Evolutionary conservation across 2,113 vertebrate genomes (phyloP), one percentile per base, ranked within the genome.

Genomic region (Aptenodytes patagonicus): DNA sequence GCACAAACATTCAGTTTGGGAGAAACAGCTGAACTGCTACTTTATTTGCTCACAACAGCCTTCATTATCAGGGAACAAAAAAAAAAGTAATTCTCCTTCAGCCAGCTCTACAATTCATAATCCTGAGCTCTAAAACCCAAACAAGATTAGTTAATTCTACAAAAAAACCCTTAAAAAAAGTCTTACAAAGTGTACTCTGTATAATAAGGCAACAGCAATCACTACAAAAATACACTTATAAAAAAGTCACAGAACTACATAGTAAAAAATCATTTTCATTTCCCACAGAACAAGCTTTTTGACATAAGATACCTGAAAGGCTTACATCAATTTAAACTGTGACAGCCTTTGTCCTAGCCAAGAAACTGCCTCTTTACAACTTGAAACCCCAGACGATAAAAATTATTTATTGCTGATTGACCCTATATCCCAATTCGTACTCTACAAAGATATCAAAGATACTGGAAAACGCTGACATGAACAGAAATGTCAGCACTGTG

Each of bases 1-100:
- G 40, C 64, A 70, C 80, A 86, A 86, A 79, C 65, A 57, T 9
- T 70, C 54, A 6, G 25, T 46, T 60, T 2, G 1, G 70, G 55
- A 90, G 79, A 76, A 92, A 65, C 64, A 83, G 83, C 55, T 89
- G 80, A 95, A 57, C 62, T 85, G 65, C 84, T 93, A 52, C 87
- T 90, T 82, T 32, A 25, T 84, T 84, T 91, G 78, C 84, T 87
- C 73, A 66, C 44, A 83, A 81, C 58, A 58, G 51, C 46, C 47
- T 54, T 69, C 89, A 64, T 91, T 75, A 94, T 31, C 64, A 71
- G 64, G 28, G 42, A 95, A 81, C 16, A 85, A 78, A 47, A 62
- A n/a, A 71, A 64, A 55, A n/a, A 83, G 11, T 46, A 81, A 21
- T 68, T 90, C 68, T 91, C 68, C 77, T 92, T 81, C 69, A 89